phyloP scores from a whole-genome alignment of 2,888 invertebrate genomes.

The Synergus gifuensis region DNA sequence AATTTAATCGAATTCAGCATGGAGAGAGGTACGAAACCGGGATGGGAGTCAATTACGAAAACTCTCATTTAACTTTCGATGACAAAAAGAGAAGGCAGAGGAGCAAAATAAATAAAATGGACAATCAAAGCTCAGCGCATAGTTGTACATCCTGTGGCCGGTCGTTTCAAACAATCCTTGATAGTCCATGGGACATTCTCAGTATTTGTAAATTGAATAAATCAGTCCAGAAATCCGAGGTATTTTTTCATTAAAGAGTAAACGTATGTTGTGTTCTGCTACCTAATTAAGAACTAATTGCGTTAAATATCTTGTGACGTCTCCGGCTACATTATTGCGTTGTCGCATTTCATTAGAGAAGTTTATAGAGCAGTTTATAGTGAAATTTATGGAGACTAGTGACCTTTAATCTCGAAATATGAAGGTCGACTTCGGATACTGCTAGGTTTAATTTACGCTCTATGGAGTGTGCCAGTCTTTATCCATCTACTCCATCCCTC shows the following conservation, averaged over 20 bases:
- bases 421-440: background rate
- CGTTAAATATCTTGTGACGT: background rate
- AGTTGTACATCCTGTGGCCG: background rate
- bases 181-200: background rate
- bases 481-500: constrained; percentile 30
- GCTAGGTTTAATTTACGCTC: background rate
- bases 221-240: background rate
- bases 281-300: background rate
- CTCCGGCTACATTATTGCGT: background rate
- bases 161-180: constrained; percentile 13
- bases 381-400: background rate
- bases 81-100: constrained; percentile 22
- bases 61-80: constrained; percentile 35
- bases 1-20: constrained; percentile 30
- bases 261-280: background rate
- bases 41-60: constrained; percentile 37
- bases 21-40: constrained; percentile 15
- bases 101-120: constrained; percentile 22
- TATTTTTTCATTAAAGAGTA: background rate
- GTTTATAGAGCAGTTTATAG: background rate
- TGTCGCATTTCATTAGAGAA: background rate
- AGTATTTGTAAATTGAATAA: background rate
- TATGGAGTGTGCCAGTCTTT: background rate
- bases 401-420: background rate
- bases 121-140: constrained; percentile 20